Evolutionary conservation across 2,888 invertebrate genomes (phyloP).

Genomic region (Seladonia tumulorum): DNA sequence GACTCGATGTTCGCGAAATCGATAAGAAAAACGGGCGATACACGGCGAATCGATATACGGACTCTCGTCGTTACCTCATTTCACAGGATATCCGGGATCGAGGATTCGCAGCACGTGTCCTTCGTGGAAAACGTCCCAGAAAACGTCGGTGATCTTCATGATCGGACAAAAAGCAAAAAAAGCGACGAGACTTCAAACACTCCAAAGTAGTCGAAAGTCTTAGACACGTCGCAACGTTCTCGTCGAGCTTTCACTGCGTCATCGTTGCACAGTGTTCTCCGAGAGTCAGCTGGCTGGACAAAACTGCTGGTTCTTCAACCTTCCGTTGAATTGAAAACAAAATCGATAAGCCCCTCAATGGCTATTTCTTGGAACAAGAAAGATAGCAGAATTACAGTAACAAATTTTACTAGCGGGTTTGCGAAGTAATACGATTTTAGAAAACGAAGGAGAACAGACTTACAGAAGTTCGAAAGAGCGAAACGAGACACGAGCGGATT

Average conservation of each 20-base stretch:
- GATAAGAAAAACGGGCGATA: slow-evolving; percentile 25
- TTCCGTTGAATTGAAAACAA: neutral
- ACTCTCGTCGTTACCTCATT: slow-evolving; percentile 50
- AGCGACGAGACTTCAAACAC: neutral
- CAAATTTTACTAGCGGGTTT: too few species aligned
- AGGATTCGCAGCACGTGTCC: neutral
- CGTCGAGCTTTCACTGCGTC: slow-evolving; percentile 37
- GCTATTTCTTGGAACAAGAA: too few species aligned
- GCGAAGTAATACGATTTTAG: too few species aligned
- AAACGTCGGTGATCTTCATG: neutral
- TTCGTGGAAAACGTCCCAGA: neutral
- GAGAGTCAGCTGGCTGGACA: neutral
- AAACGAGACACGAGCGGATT: too few species aligned
- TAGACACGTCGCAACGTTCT: neutral
- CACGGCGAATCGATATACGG: slow-evolving; percentile 30
- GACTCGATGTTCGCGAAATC: slow-evolving; percentile 10
- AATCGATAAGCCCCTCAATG: neutral
- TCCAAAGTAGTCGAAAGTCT: neutral
- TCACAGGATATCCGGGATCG: slow-evolving; percentile 14
- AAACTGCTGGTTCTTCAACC: neutral
- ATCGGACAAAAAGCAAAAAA: neutral
- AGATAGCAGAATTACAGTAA: too few species aligned
- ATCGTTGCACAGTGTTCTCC: slow-evolving; percentile 25
- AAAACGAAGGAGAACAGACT: too few species aligned
- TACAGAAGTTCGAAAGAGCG: too few species aligned